Evolutionary conservation across 2,888 invertebrate species (phyloP).

Genomic region (Drosophila eohydei): DNA sequence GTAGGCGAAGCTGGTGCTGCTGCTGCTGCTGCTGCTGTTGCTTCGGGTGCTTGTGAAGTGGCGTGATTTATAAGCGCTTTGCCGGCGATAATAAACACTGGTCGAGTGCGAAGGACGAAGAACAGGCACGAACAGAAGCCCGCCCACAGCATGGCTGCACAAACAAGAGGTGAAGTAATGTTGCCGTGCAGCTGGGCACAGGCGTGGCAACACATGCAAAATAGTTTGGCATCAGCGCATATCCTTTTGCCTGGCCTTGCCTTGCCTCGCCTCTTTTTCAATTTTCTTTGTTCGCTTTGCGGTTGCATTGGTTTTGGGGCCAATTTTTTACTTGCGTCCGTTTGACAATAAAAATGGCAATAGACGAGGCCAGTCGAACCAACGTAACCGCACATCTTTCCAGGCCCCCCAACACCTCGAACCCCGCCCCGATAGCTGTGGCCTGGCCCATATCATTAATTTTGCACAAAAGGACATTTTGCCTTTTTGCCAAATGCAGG

Average conservation of each 20-base stretch:
- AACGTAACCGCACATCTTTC: slow-evolving; percentile 49
- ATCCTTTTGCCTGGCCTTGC: slow-evolving; percentile 20
- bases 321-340: slow-evolving; percentile 63
- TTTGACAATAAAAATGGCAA: slow-evolving; percentile 77
- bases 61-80: slow-evolving; percentile 76
- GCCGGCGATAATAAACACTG: slow-evolving; percentile 70
- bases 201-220: slow-evolving; percentile 62
- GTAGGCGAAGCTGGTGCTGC: slow-evolving; percentile 1
- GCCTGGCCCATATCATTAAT: slow-evolving; percentile 68
- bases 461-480: slow-evolving; percentile 68
- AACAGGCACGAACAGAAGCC: slow-evolving; percentile 3
- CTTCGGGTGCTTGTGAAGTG: slow-evolving; percentile 64
- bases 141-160: slow-evolving; percentile 32
- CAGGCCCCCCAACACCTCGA: slow-evolving; percentile 2
- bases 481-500: slow-evolving; percentile 69
- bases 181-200: background rate
- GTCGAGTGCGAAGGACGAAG: slow-evolving; percentile 20
- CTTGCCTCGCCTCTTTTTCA: slow-evolving; percentile 47
- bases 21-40: background rate
- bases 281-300: slow-evolving; percentile 74
- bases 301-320: slow-evolving; percentile 52
- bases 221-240: slow-evolving; percentile 57
- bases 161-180: slow-evolving; percentile 32
- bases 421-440: background rate
- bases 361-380: slow-evolving; percentile 58